Evolutionary conservation across 1,140 invertebrate genomes (phyloP), one percentile per base, ranked within the genome.

Genomic region (Sinonovacula constricta): DNA sequence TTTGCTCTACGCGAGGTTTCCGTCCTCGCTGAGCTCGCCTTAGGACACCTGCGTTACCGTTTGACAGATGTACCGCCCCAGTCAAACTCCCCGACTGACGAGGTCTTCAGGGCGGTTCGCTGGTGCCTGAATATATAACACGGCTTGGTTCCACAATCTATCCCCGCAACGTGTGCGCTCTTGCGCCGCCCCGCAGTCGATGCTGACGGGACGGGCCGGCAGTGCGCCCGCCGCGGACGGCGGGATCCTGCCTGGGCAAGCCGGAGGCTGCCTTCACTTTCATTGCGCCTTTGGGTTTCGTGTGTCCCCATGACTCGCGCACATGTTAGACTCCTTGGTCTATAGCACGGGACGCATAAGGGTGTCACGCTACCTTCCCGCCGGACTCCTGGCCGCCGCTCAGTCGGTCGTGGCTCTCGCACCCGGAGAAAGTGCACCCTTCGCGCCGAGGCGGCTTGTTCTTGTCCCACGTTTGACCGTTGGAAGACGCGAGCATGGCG

Each of bases 341-440:
- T 95, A 95, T 96, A 95, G 96, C 96, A 96, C 95, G 95, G 96
- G 95, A 96, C 95, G 95, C 95, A 95, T 94, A 94, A 39, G 18
- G 14, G n/a, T 49, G 66, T 33, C 14, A 31, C 45, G 69, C 53
- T 54, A 81, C 79, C 80, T 79, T 74, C 60, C 75, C 59, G 18
- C 33, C 34, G 34, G 60, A 62, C 65, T 79, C 75, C n/a, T 81
- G 68, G 79, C 82, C 79, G 76, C 79, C 60, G 57, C 66, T n/a
- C 56, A 76, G 68, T 71, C 79, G 80, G 77, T 81, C 81, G 77
- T 83, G 81, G 77, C 79, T 59, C 77, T 77, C 65, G 56, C 39
- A 34, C 69, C 69, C 51, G 60, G 51, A 67, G 67, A 77, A 80
- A 71, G 65, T 67, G 72, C 79, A 72, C 74, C 36, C 81, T 59